Base-by-base conservation (phyloP, 2,113 vertebrate genomes). In the Ameiurus melas region DNA sequence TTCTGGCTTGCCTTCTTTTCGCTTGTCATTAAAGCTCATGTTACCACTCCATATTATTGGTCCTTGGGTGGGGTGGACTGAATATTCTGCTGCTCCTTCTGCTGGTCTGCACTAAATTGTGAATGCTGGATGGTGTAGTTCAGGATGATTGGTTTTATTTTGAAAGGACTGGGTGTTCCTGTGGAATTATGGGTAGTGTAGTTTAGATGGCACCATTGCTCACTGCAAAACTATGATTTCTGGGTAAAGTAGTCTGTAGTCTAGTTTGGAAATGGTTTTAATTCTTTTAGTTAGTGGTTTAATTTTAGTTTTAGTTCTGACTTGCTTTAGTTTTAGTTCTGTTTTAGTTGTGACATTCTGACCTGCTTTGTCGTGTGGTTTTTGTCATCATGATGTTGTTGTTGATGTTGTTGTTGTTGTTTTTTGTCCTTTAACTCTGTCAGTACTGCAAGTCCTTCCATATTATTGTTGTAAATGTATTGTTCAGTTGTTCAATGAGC, bases 141-240 rank as follows among this genome's bases (percentile, higher is more conserved):
- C 78, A 57, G n/a, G 7, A 22, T 58, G 6, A 79, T 33, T 58
- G 78, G 16, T 80, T 57, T 57, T 53, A 53, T 53, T 53, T 79
- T 79, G 77, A 79, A 55, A 30, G 12, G 78, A 7, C 30, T 43
- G 36, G 2, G 17, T 58, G 53, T 57, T 33, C 17, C 51, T 33
- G n/a, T 25, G 53, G 88, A 51, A 86, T 81, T 85, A 16, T 89
- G 83, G 82, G 82, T 66, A 66, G 60, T 64, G 82, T 33, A 88
- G 81, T 1, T 60, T 60, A 39, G 55, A 43, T 2, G 0, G 55
- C 36, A 43, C 3, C 33, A 9, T 20, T 39, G 70, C 43, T 27
- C 25, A 17, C 2, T 51, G 25, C 43, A 79, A 53, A 55, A 17
- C 19, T 22, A 8, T 27, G 43, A 77, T 77, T 77, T 88, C 82